Conservation (phyloP, 1,140 invertebrate species). For the Cardiocondyla obscurior region DNA sequence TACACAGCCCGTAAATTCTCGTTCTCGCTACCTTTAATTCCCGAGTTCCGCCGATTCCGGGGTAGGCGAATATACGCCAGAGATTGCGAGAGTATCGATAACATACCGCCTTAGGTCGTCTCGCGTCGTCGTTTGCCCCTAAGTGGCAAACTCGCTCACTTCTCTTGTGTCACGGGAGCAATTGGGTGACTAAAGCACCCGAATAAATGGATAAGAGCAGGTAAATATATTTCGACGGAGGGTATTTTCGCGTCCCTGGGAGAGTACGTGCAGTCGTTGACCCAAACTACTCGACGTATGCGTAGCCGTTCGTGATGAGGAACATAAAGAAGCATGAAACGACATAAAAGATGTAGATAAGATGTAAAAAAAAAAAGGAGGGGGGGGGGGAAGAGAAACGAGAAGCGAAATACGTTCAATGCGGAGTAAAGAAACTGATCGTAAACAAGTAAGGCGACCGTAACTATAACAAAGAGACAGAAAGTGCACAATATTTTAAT, state of each 20-base stretch:
- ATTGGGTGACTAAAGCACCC: conserved; percentile 41
- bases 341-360: neutral
- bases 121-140: conserved; percentile 19
- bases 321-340: neutral
- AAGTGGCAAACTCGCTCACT: conserved; percentile 45
- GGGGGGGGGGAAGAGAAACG: too few relatives aligned
- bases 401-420: too few relatives aligned
- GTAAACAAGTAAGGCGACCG: too few relatives aligned
- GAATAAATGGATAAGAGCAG: conserved; percentile 57
- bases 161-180: conserved; percentile 46
- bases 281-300: neutral
- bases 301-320: neutral
- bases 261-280: conserved; percentile 11
- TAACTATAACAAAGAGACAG: too few relatives aligned
- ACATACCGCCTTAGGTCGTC: conserved; percentile 19
- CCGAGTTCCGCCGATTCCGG: neutral
- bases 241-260: conserved; percentile 26
- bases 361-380: neutral
- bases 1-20: conserved; percentile 11
- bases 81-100: conserved; percentile 47
- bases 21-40: conserved; percentile 16
- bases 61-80: conserved; percentile 5
- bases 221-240: conserved; percentile 5
- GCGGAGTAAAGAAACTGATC: neutral
- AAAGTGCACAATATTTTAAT: neutral